These are phyloP conservation scores for Spongilla lacustris DNA, from an alignment of 37 sponge, comb jelly and placozoan genomes.

Conservation along the genomic window DNA sequence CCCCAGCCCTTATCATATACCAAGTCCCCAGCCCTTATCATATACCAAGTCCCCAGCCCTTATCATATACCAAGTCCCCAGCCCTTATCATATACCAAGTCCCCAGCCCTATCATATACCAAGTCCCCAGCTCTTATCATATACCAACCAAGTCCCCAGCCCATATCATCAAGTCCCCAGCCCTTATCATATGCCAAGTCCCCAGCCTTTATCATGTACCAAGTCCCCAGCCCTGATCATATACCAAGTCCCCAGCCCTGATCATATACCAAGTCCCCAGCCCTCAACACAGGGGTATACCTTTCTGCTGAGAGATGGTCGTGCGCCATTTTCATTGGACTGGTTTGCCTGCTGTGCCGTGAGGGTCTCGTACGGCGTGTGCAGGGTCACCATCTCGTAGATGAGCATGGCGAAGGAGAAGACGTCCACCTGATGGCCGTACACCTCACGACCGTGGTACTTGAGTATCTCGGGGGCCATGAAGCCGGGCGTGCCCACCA, in stretches of 20 bases:
- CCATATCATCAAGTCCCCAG: too few species aligned
- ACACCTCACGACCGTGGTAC: constrained; percentile 69
- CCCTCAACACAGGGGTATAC: not conserved
- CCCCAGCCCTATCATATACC: not conserved
- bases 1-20: too few species aligned
- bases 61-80: too few species aligned
- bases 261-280: not conserved
- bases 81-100: too few species aligned
- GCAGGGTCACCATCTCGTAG: constrained; percentile 85
- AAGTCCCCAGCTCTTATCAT: not conserved
- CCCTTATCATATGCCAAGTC: not conserved
- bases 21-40: too few species aligned
- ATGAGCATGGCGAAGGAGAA: constrained; percentile 85
- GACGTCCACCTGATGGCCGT: constrained; percentile 75
- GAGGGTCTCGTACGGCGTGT: constrained; percentile 63
- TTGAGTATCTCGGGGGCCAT: constrained; percentile 90
- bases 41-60: not conserved
- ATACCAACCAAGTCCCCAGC: not conserved
- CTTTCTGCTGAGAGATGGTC: constrained; percentile 69
- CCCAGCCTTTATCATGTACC: too few species aligned
- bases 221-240: too few species aligned
- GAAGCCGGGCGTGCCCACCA: constrained; percentile 83
- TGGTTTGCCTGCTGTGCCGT: constrained; percentile 69
- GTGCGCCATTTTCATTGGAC: constrained; percentile 61
- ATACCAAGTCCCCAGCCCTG: not conserved